Percentiles rank a stretch among this genome's conserved stretches.
Conservation (phyloP, 2,888 invertebrate genomes). For the Plutella xylostella region DNA sequence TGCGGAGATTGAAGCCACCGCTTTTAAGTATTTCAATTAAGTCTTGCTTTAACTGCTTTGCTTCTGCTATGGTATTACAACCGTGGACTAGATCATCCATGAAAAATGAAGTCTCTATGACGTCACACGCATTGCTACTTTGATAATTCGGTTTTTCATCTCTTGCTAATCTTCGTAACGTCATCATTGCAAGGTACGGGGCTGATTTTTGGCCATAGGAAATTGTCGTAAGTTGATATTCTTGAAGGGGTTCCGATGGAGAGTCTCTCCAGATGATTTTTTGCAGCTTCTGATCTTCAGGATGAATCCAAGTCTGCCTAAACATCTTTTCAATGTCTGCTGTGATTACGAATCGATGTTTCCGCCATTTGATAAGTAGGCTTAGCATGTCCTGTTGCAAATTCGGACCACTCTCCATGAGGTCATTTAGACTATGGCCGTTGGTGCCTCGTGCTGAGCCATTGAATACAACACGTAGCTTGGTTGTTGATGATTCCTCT, state of each 20-base stretch:
- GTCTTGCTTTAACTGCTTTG: neutral
- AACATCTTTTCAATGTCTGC: constrained; percentile 4
- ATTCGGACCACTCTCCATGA: neutral
- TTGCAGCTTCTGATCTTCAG: neutral
- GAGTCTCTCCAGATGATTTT: constrained; percentile 4
- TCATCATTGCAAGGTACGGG: constrained; percentile 1
- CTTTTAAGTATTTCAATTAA: neutral
- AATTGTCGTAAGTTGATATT: neutral
- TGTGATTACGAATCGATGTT: neutral
- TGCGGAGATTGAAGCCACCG: constrained; percentile 3
- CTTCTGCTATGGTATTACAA: neutral
- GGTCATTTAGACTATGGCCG: constrained; percentile 10
- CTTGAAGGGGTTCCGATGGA: neutral
- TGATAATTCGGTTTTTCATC: neutral
- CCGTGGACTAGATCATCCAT: constrained; percentile 4
- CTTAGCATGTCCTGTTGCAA: neutral
- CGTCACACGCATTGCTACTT: neutral
- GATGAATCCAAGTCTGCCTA: neutral
- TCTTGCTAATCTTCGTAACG: neutral
- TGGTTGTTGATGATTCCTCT: constrained; percentile 16
- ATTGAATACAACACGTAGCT: constrained; percentile 20
- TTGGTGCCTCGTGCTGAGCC: constrained; percentile 7
- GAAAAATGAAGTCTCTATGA: neutral
- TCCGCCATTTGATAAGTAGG: neutral
- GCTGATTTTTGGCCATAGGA: constrained; percentile 1